Conservation (phyloP, 2,113 vertebrate genomes). For the Fregetta grallaria region DNA sequence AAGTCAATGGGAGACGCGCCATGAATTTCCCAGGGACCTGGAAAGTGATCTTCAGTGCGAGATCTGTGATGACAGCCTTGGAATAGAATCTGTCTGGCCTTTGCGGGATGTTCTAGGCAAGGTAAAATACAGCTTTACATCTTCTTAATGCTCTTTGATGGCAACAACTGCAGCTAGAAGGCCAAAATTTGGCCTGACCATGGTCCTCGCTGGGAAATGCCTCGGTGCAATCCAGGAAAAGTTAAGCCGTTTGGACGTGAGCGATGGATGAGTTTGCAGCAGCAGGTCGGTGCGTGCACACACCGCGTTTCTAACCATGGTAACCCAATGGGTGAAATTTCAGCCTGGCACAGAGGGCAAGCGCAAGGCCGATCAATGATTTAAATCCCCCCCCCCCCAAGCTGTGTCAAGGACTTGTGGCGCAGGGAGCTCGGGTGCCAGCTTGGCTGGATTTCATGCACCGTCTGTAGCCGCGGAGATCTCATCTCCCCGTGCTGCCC, state of each 20-base stretch:
- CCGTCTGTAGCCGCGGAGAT: fast-evolving
- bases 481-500: fast-evolving
- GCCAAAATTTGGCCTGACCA: not conserved
- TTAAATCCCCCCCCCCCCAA: not conserved
- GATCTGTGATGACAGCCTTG: not conserved
- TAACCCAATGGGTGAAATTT: not conserved
- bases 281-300: fast-evolving
- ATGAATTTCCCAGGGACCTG: not conserved
- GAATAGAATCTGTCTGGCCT: not conserved
- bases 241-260: not conserved
- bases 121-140: not conserved
- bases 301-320: fast-evolving
- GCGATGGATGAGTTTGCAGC: not conserved
- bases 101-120: not conserved
- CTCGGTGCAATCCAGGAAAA: not conserved
- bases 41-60: not conserved
- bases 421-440: not conserved
- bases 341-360: not conserved
- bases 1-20: not conserved
- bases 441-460: not conserved
- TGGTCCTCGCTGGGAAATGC: not conserved
- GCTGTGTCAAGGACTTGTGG: not conserved
- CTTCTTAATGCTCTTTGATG: not conserved
- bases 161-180: not conserved
- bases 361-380: not conserved